Conservation (phyloP, 2,888 invertebrate species). For the Caradrina kadenii region DNA sequence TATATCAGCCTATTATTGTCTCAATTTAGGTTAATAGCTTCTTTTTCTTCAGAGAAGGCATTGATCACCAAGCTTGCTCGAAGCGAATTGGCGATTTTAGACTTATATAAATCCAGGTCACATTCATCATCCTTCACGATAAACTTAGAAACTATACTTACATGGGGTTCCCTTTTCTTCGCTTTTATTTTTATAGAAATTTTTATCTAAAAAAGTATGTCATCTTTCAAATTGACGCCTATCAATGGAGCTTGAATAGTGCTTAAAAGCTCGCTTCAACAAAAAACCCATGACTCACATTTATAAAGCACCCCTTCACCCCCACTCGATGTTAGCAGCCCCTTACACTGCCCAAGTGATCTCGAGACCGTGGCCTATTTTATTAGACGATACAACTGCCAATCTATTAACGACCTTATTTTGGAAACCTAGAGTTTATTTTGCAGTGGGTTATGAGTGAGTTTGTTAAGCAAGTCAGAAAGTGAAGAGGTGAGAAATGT, state of each 20-base stretch:
- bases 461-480: slow-evolving; percentile 45
- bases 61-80: too few species aligned
- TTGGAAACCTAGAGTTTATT: slow-evolving; percentile 43
- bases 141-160: too few species aligned
- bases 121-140: too few species aligned
- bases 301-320: slow-evolving; percentile 72
- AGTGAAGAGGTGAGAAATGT: slow-evolving; percentile 55
- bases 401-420: slow-evolving; percentile 65
- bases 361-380: slow-evolving; percentile 76
- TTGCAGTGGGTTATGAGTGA: slow-evolving; percentile 20
- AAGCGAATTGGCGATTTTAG: too few species aligned
- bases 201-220: slow-evolving; percentile 11
- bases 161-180: too few species aligned
- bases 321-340: slow-evolving; percentile 71
- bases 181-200: too few species aligned
- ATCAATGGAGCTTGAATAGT: slow-evolving; percentile 42
- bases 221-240: slow-evolving; percentile 32
- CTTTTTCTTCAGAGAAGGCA: too few species aligned
- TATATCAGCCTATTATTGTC: too few species aligned
- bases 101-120: too few species aligned
- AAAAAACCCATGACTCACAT: slow-evolving; percentile 75
- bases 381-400: slow-evolving; percentile 62
- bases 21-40: too few species aligned
- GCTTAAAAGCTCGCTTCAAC: slow-evolving; percentile 63
- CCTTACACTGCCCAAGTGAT: slow-evolving; percentile 66